Percentiles rank a stretch among this genome's conserved stretches.
These are phyloP conservation scores for Romanomermis culicivorax DNA, from an alignment of 2,888 invertebrate genomes.

Conservation along the genomic window DNA sequence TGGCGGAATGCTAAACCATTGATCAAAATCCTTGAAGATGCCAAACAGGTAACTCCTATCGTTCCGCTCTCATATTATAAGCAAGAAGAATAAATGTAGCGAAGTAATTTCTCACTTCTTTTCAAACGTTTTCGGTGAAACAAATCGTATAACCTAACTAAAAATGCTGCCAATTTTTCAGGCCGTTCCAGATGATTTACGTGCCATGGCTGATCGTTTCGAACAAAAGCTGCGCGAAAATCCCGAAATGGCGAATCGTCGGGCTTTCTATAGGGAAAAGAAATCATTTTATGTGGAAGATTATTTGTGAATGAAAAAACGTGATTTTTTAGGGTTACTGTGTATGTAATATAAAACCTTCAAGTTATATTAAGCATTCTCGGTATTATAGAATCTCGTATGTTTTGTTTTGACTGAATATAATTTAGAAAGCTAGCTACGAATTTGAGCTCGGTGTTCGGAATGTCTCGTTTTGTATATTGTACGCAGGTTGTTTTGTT, in stretches of 20 bases:
- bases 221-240: neutral
- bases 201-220: slow-evolving; percentile 4
- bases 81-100: slow-evolving; percentile 4
- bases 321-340: neutral
- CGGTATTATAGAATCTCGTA: no score
- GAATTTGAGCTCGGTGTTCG: no score
- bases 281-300: neutral
- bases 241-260: neutral
- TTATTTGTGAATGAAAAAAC: neutral
- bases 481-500: no score
- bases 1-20: slow-evolving; percentile 60
- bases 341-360: no score
- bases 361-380: no score
- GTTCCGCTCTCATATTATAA: no score
- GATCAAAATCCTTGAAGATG: slow-evolving; percentile 64
- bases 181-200: slow-evolving; percentile 5
- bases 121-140: no score
- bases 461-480: no score
- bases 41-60: slow-evolving; percentile 46
- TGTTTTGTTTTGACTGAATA: no score
- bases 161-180: neutral
- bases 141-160: no score
- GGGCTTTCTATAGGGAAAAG: neutral
- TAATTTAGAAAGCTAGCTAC: no score
- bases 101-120: neutral